Percentiles rank a stretch among this genome's conserved stretches.
Conservation (phyloP, 1,140 invertebrate species). For the Meteorus sp. region DNA sequence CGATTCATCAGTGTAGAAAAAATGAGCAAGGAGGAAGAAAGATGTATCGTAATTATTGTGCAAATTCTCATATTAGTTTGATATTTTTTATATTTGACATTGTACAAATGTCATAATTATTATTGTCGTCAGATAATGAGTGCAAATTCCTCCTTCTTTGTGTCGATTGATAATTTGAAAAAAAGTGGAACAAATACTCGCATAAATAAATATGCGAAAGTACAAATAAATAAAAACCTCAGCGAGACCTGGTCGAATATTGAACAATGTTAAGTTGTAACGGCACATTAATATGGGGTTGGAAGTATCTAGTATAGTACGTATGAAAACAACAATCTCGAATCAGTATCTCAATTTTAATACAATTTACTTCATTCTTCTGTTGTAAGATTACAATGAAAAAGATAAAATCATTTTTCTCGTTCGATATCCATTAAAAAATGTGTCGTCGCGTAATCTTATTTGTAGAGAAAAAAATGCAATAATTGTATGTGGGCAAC, state of each 20-base stretch:
- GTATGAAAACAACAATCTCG: too few species aligned
- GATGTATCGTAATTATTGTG: too few species aligned
- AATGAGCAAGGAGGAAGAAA: too few species aligned
- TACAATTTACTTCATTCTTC: slow-evolving; percentile 6
- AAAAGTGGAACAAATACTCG: slow-evolving; percentile 28
- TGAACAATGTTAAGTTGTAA: slow-evolving; percentile 44
- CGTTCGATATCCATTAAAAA: slow-evolving; percentile 26
- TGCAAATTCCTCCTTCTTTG: too few species aligned
- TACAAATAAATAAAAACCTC: slow-evolving; percentile 44
- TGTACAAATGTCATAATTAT: too few species aligned
- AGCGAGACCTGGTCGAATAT: slow-evolving; percentile 47
- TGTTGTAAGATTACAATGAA: too few species aligned
- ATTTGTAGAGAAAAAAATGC: slow-evolving; percentile 46
- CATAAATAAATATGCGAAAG: slow-evolving; percentile 35
- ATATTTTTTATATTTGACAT: too few species aligned
- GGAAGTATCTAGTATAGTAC: slow-evolving; percentile 42
- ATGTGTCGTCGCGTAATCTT: slow-evolving; percentile 46
- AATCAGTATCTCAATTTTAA: slow-evolving; percentile 35
- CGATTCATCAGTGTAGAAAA: too few species aligned
- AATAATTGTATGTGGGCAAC: slow-evolving; percentile 58
- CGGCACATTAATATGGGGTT: slow-evolving; percentile 40
- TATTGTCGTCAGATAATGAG: too few species aligned
- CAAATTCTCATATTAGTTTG: too few species aligned
- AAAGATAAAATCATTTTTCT: too few species aligned
- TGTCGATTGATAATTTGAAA: background rate